Base-by-base conservation (phyloP, 37 sponge, comb jelly and placozoan species). In the Diacarnus erythraeanus region DNA sequence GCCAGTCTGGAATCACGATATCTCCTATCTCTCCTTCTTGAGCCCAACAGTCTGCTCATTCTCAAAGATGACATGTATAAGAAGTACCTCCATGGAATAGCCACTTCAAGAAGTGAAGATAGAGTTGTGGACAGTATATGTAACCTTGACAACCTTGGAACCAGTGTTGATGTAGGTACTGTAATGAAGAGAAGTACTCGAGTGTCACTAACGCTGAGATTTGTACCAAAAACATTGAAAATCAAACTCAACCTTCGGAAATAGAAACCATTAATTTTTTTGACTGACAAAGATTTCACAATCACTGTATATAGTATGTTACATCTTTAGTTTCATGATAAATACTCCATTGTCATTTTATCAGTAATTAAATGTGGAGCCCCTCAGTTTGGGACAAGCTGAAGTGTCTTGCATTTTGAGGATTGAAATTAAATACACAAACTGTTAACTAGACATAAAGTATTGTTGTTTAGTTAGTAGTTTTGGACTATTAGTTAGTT, bases 201-300 rank as follows among this genome's bases (percentile, higher is more conserved):
- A 63, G 87, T 99, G 17, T 99, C 99, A 8, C 79, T 99, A 47
- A 99, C 99, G 0, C 88, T 99, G 22, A 89, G 99, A 73, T 77
- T 92, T 82, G 99, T 99, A 30, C 94, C 95, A 26, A 99, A 99
- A 60, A 81, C 89, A 0, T 29, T 88, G 15, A 91, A 86, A 64
- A 68, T 96, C 2, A 90, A 94, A 72, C 27, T 97, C 54, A 84
- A 76, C 41, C 63, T 83, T 18, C 51, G 76, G 37, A 81, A 81
- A 31, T 81, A n/a, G n/a, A n/a, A n/a, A n/a, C n/a, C 37, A 61
- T n/a, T n/a, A n/a, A n/a, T n/a, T n/a, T n/a, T n/a, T n/a, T n/a
- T n/a, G n/a, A n/a, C n/a, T n/a, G n/a, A n/a, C n/a, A n/a, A n/a
- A n/a, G n/a, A n/a, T n/a, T n/a, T n/a, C 65, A 25, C 17, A 27